These are phyloP conservation scores for Hemicordylus capensis DNA, from an alignment of 2,113 vertebrate species.

Conservation along the genomic window DNA sequence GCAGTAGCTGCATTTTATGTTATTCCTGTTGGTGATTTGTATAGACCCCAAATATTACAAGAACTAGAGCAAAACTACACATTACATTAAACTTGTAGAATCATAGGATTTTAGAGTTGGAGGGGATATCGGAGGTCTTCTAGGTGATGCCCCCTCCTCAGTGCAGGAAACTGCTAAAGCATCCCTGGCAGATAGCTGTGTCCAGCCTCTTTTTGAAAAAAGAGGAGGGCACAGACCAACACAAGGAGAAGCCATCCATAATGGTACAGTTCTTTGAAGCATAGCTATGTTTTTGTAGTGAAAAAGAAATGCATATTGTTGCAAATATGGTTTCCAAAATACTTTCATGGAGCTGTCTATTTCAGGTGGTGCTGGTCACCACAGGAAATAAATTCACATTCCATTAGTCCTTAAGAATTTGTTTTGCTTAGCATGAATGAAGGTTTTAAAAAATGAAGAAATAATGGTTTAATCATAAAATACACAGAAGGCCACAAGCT, in stretches of 20 bases:
- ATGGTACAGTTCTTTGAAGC: not conserved
- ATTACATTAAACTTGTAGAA: too few relatives aligned
- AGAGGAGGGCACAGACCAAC: too few relatives aligned
- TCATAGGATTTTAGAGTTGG: too few relatives aligned
- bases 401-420: conserved; percentile 29
- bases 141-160: too few relatives aligned
- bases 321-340: not conserved
- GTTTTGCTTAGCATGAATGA: conserved; percentile 9
- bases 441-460: not conserved
- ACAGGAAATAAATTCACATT: not conserved
- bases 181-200: too few relatives aligned
- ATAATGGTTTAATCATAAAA: conserved; percentile 23
- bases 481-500: not conserved
- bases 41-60: not conserved
- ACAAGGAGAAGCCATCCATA: too few relatives aligned
- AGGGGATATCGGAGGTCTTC: too few relatives aligned
- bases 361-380: not conserved
- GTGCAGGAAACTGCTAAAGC: too few relatives aligned
- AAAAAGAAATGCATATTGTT: not conserved
- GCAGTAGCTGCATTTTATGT: too few relatives aligned
- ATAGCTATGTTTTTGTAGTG: not conserved
- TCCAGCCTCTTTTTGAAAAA: too few relatives aligned
- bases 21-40: not conserved
- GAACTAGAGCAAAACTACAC: too few relatives aligned
- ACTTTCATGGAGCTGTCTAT: not conserved